phyloP scores from a whole-genome alignment of 2,888 invertebrate species.

The Metallyticus violacea region DNA sequence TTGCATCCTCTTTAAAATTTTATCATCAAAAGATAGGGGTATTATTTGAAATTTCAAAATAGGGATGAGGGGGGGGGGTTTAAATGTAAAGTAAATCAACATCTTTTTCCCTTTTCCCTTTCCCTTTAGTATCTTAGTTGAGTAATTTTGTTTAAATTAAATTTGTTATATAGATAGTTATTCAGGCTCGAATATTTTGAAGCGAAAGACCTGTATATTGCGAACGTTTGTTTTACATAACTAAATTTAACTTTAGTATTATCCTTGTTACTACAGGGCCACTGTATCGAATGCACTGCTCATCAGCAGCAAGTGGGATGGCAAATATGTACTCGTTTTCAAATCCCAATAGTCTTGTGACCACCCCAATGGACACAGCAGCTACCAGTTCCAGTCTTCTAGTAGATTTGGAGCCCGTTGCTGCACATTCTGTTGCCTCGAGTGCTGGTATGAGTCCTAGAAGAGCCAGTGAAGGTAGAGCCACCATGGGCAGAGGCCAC shows the following conservation, averaged over 20 bases:
- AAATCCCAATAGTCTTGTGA: slow-evolving; percentile 40
- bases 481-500: slow-evolving; percentile 27
- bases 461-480: slow-evolving; percentile 27
- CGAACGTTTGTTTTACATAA: too few species aligned
- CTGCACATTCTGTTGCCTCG: not conserved
- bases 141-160: too few species aligned
- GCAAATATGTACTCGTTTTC: slow-evolving; percentile 44
- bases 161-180: too few species aligned
- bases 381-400: slow-evolving; percentile 2
- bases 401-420: slow-evolving; percentile 28
- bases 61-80: too few species aligned
- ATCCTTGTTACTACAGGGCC: slow-evolving; percentile 36
- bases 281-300: slow-evolving; percentile 42
- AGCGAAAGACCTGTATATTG: too few species aligned
- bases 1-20: too few species aligned
- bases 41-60: too few species aligned
- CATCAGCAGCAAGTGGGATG: slow-evolving; percentile 42
- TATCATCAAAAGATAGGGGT: too few species aligned
- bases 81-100: too few species aligned
- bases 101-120: too few species aligned
- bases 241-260: not conserved
- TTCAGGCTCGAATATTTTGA: too few species aligned
- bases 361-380: slow-evolving; percentile 40
- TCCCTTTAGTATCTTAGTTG: too few species aligned
- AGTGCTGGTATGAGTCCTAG: not conserved